Conservation (phyloP, 2,113 vertebrate genomes). For the Notiomystis cincta region DNA sequence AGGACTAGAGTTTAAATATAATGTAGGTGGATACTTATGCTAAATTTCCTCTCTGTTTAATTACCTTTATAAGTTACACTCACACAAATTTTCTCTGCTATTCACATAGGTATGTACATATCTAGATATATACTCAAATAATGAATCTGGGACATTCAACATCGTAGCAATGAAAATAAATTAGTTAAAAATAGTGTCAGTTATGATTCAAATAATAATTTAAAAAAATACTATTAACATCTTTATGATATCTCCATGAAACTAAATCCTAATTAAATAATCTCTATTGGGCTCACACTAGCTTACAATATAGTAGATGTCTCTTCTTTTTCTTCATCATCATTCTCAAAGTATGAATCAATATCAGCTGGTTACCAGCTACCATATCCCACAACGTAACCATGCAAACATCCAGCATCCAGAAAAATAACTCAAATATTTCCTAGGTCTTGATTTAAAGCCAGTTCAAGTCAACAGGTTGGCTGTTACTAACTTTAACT, state of each 20-base stretch:
- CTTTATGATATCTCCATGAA: slow-evolving; percentile 76
- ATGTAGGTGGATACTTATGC: slow-evolving; percentile 40
- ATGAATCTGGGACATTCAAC: slow-evolving; percentile 66
- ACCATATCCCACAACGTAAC: slow-evolving; percentile 64
- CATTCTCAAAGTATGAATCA: slow-evolving; percentile 62
- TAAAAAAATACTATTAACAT: slow-evolving; percentile 81
- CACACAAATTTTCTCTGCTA: slow-evolving; percentile 54
- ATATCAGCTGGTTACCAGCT: slow-evolving; percentile 82
- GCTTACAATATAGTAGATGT: slow-evolving; percentile 67
- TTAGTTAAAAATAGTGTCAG: slow-evolving; percentile 75
- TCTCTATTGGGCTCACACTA: slow-evolving; percentile 70
- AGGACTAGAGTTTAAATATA: background rate
- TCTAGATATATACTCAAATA: slow-evolving; percentile 62
- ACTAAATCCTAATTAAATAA: slow-evolving; percentile 73
- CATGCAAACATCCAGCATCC: slow-evolving; percentile 39
- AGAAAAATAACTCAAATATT: slow-evolving; percentile 54
- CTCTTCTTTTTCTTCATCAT: slow-evolving; percentile 57
- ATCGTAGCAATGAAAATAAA: slow-evolving; percentile 75
- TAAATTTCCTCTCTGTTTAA: slow-evolving; percentile 58
- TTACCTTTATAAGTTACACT: slow-evolving; percentile 40
- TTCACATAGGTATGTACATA: slow-evolving; percentile 69
- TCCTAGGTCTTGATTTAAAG: background rate
- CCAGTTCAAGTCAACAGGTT: background rate
- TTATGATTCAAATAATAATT: slow-evolving; percentile 78
- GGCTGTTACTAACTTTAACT: background rate